Evolutionary conservation across 2,888 invertebrate genomes (phyloP), one percentile per base, ranked within the genome.

Genomic region (Brachypterus glaber): DNA sequence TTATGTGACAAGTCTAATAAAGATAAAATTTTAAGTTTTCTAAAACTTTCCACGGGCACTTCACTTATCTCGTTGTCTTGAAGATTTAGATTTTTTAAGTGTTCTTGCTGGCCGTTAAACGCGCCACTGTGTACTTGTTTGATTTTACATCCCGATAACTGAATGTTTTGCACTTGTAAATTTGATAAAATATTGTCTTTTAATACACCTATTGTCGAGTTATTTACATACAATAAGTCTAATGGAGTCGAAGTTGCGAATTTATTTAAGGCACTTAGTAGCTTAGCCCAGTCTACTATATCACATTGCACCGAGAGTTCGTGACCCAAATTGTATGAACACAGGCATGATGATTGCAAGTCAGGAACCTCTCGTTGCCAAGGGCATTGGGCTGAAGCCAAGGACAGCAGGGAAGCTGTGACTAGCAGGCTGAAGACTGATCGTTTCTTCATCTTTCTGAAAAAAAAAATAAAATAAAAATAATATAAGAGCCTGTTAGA

Each of bases 281-380:
- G 71, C 47, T 76, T 72, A 30, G 74, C 66, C 62, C 86, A 88
- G 56, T 88, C 82, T 41, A 89, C 88, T 74, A 86, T 83, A 67
- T 89, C 88, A 66, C 90, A 91, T 67, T 91, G 90, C 46, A 91
- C 83, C 18, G 88, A 88, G 9, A 91, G 70, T 61, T 89, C 88
- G 51, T 79, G 76, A 29, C 84, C 87, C 44, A 87, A 71, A 62
- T 89, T 90, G 63, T 82, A 82, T 44, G 89, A 88, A 67, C 92
- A 92, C 42, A 90, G 76, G 63, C 92, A 92, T 30, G 86, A 79
- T 33, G 83, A 76, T 57, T 87, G 86, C 43, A 92, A 73, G 41
- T 82, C 81, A 32, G 74, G 71, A 15, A 81, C 72, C 44, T 82
- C 77, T 41, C 75, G 72, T 53, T 82, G 82, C 89, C 90, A 90